Percentiles rank a stretch among this genome's conserved stretches.
Conservation (phyloP, 2,888 invertebrate species). For the Drosophila austrosaltans region DNA sequence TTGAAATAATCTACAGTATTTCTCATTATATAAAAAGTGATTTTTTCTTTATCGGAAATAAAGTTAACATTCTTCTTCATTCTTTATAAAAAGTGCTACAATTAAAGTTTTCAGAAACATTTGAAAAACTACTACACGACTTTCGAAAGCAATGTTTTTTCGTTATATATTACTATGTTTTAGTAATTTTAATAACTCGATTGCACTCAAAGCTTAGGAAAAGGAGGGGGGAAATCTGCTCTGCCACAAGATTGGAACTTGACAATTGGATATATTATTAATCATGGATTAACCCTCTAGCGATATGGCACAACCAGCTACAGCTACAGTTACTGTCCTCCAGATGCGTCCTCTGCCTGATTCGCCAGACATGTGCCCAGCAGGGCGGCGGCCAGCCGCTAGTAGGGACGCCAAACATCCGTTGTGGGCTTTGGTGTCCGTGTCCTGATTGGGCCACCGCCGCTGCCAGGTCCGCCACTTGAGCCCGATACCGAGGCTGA, state of each 20-base stretch:
- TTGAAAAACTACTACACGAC: too few relatives aligned
- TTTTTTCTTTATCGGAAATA: too few relatives aligned
- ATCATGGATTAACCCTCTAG: not conserved
- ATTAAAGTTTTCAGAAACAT: too few relatives aligned
- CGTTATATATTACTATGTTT: too few relatives aligned
- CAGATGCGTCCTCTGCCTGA: slow-evolving; percentile 30
- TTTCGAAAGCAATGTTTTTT: too few relatives aligned
- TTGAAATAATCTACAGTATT: too few relatives aligned
- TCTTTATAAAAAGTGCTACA: too few relatives aligned
- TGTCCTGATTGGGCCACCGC: slow-evolving; percentile 80
- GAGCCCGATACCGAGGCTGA: slow-evolving; percentile 67
- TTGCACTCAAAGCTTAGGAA: too few relatives aligned
- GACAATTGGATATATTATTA: not conserved
- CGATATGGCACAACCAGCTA: slow-evolving; percentile 5
- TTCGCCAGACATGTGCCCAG: slow-evolving; percentile 70
- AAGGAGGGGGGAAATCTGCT: too few relatives aligned
- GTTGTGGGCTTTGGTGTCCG: slow-evolving; percentile 84
- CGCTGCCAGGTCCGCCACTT: slow-evolving; percentile 44
- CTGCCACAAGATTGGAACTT: not conserved
- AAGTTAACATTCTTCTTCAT: too few relatives aligned
- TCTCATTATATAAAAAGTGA: too few relatives aligned
- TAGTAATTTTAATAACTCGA: too few relatives aligned
- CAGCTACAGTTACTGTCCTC: slow-evolving; percentile 15
- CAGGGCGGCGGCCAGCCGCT: slow-evolving; percentile 81
- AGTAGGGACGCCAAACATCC: slow-evolving; percentile 93